Evolutionary conservation across 2,888 invertebrate species (phyloP), one percentile per base, ranked within the genome.

Genomic region (Eretmocerus hayati): DNA sequence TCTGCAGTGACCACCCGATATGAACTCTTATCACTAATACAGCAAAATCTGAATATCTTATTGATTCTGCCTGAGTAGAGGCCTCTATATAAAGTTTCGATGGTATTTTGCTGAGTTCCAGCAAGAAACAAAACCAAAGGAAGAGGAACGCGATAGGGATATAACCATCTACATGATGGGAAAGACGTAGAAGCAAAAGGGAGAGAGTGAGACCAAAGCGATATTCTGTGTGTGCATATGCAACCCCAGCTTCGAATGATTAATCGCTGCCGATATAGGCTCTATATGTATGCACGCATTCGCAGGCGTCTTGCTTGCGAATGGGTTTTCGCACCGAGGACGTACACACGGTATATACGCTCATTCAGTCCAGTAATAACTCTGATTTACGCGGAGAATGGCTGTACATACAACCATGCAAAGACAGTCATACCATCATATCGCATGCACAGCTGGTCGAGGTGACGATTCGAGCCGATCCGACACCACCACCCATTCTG

Each of bases 361-460:
- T 26, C 26, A 26, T 26, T 26, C 26, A 6, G 26, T 11, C 26
- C 26, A 58, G 66, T 63, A 67, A 66, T 66, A 65, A 68, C 66
- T 67, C 64, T 65, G 65, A 66, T 66, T 66, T 66, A 66, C 66
- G 63, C 62, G 57, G 56, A 57, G 59, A n/a, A 20, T 32, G 15
- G 41, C 16, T 60, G 59, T 56, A 6, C 11, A 26, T 26, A 26
- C 11, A 26, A 11, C n/a, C n/a, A n/a, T n/a, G n/a, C n/a, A n/a
- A n/a, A n/a, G n/a, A n/a, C n/a, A n/a, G n/a, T n/a, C n/a, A n/a
- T n/a, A n/a, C n/a, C n/a, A n/a, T n/a, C n/a, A n/a, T n/a, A n/a
- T n/a, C n/a, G n/a, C n/a, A n/a, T n/a, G n/a, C n/a, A n/a, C n/a
- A n/a, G n/a, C n/a, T n/a, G n/a, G n/a, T 48, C 46, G 58, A 59